A percentile compares a stretch with the other conserved stretches of the same genome.
Conservation (phyloP, 2,113 vertebrate genomes). For the Lepus timidus region DNA sequence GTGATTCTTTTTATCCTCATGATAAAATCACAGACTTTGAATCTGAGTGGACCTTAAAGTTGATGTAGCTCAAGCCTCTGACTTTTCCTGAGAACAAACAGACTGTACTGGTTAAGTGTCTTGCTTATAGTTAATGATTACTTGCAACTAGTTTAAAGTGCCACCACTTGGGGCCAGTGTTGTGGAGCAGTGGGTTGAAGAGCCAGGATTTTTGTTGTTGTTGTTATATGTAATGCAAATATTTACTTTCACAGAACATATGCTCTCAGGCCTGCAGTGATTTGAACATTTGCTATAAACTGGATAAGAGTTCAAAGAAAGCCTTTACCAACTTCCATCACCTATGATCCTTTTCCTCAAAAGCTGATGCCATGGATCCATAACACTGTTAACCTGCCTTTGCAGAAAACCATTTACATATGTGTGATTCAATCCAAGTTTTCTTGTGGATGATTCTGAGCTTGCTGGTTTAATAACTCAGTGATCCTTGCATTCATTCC, state of each 20-base stretch:
- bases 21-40: constrained; percentile 13
- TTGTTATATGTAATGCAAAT: constrained; percentile 54
- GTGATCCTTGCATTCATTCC: neutral
- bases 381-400: neutral
- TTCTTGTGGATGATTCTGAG: neutral
- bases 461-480: neutral
- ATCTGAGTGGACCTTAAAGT: constrained; percentile 26
- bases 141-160: constrained; percentile 17
- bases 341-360: neutral
- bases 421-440: neutral
- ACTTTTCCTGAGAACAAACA: constrained; percentile 33
- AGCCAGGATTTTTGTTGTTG: neutral
- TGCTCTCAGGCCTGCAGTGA: constrained; percentile 11
- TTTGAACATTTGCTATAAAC: constrained; percentile 47
- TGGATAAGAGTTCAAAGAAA: constrained; percentile 17
- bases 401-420: neutral
- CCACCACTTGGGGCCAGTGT: neutral
- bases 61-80: neutral
- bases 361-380: neutral
- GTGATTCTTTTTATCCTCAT: neutral
- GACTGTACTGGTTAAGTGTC: neutral
- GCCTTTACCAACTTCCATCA: neutral
- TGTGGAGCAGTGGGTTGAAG: no score
- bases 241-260: constrained; percentile 16
- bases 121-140: constrained; percentile 36